Evolutionary conservation across 2,888 invertebrate genomes (phyloP).

Genomic region (Drosophila multiciliata): DNA sequence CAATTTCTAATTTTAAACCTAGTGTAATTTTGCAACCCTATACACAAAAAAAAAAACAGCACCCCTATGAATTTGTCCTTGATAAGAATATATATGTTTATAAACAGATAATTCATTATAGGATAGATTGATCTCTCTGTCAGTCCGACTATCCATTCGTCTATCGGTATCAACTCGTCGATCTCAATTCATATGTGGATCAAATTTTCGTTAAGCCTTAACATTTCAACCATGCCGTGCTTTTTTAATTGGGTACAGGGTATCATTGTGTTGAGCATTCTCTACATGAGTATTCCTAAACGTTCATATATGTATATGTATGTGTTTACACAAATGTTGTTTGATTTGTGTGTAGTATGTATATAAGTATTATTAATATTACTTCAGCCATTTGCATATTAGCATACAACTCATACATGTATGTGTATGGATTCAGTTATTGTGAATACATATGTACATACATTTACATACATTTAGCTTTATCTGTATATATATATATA

Average conservation of each 20-base stretch:
- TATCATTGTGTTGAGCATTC: conserved; percentile 3
- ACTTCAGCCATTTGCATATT: conserved; percentile 13
- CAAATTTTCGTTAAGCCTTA: neutral
- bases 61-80: neutral
- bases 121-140: neutral
- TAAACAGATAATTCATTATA: neutral
- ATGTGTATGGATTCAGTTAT: conserved; percentile 21
- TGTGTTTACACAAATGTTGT: conserved; percentile 4
- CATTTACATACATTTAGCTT: conserved; percentile 24
- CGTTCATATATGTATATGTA: conserved; percentile 8
- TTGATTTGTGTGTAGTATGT: conserved; percentile 22
- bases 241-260: conserved; percentile 14
- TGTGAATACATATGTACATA: conserved; percentile 30
- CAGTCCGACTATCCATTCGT: neutral
- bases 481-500: conserved; percentile 4
- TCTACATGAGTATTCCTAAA: neutral
- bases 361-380: conserved; percentile 10
- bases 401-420: conserved; percentile 6
- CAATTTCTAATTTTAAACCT: neutral
- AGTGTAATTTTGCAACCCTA: conserved; percentile 5
- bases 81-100: neutral
- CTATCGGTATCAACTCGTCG: neutral
- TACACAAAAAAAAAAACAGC: neutral
- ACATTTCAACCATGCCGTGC: neutral
- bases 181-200: neutral